Base-by-base conservation (phyloP, 92 coral and sea anemone species). In the Hydrozoanthus gracilis region DNA sequence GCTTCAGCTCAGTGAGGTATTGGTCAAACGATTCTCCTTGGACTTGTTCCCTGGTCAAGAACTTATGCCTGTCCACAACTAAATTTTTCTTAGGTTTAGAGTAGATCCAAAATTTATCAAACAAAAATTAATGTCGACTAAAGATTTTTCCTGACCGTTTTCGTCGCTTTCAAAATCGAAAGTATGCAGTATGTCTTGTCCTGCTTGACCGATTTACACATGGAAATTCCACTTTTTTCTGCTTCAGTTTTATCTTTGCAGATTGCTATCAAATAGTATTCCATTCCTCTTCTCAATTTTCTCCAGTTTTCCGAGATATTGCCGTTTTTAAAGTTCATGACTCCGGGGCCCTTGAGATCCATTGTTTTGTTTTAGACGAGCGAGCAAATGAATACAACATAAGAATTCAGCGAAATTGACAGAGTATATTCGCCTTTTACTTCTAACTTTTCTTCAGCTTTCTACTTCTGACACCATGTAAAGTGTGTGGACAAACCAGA, bases 131-230 rank as follows among this genome's bases (percentile, higher is more conserved):
- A 84, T 86, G 60, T 74, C 11, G 73, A 86, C 88, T 9, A 83
- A 70, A 15, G 74, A 69, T 39, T 50, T 51, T 44, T 74, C 88
- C 6, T 0, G 74, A 15, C 78, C 54, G n/a, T 35, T 66, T 67
- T 73, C 82, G 4, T 27, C 89, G 45, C 46, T 35, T 39, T 84
- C 74, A 51, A 76, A 58, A 50, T 86, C 84, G 18, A 77, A 72
- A 50, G 80, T 51, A 6, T 84, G 82, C 46, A 20, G 64, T 49
- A 87, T 87, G 9, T 66, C 86, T 62, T 87, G 89, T 64, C 89
- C 85, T 12, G 64, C 56, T 87, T 73, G 17, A 27, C 89, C 89
- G 45, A 78, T 87, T 65, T 87, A 69, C 89, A 77, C 89, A 87
- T 78, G 20, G 77, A 87, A 27, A 87, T 87, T 11, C 67, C 89